Base-by-base conservation (phyloP, 2,888 invertebrate genomes). In the Neoitamus cyanurus region DNA sequence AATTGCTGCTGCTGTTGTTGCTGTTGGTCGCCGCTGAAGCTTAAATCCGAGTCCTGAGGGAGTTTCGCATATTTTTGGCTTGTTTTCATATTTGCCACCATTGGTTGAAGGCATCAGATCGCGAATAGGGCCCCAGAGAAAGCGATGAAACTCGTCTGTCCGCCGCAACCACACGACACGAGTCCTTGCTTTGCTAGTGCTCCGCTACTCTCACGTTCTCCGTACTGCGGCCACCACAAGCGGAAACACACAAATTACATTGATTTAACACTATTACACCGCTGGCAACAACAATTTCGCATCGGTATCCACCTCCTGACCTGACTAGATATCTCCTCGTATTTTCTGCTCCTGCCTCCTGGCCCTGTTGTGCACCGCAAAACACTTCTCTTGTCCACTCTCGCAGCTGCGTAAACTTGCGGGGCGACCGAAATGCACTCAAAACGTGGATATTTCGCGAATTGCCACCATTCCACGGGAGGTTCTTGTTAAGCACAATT, bases 11-110 rank as follows among this genome's bases (percentile, higher is more conserved):
- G 73, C 9, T 83, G 48, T n/a, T 83, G 69, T 11, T 42, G 36
- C 13, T 85, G 75, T 82, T 87, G 86, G 69, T 87, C 86, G 83
- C 80, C 84, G 48, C 85, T 86, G 82, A 89, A 90, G 88, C 90
- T 90, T 87, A 90, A 88, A 89, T 91, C 91, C 88, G 90, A 89
- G 88, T 91, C 91, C 88, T 91, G 91, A 88, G 91, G 90, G 86
- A 91, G 87, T 88, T 90, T 91, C 83, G 89, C 90, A 90, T 91
- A 91, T 88, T 90, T 91, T 88, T 90, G 90, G 87, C 34, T 34
- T 34, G 73, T 82, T 82, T 82, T 82, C 82, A 82, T 82, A 82
- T 82, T 82, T 82, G 82, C 82, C 82, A 82, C 82, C 82, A 82
- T 82, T 82, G 36, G 82, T 25, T 34, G 69, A 15, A 36, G 36